Evolutionary conservation across 2,888 invertebrate genomes (phyloP), one percentile per base, ranked within the genome.

Genomic region (Drosophila emarginata): DNA sequence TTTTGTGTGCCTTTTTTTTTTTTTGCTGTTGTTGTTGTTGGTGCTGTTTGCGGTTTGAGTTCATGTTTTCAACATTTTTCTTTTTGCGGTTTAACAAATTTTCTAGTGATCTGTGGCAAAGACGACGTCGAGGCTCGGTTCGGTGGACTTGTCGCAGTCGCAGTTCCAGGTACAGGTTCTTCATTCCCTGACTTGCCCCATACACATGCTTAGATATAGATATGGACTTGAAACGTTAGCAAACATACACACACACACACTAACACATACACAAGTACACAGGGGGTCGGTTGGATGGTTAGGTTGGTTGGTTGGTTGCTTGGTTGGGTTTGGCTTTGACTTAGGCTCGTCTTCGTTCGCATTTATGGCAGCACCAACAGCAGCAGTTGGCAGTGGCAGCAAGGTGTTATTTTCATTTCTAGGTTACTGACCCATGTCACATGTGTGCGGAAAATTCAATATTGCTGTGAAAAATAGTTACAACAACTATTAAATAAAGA

Each of bases 361-460:
- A 80, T 85, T 83, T 85, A 85, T 82, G 85, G 77, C 85, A 82
- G 81, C 73, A 54, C 59, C 15, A 23, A 32, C 32, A 26, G 15
- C 64, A 61, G 32, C 65, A 53, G 57, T 57, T 57, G 36, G 52
- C 36, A 52, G 61, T 70, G 50, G 54, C 59, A 61, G 80, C 79
- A 81, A 81, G 81, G 80, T 87, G 85, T 84, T 84, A 80, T 84
- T 86, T 87, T 87, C 82, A 85, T 82, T 87, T 86, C 82, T 87
- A 75, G 87, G 86, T 87, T 86, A 87, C 87, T 86, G 87, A 86
- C 86, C 86, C 87, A 85, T 82, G 87, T 87, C 87, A 85, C 85
- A 80, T 85, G 87, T 82, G 78, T 86, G 87, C 78, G 82, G 85
- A 86, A 86, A 87, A 87, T 86, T 86, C 85, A 87, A 86, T 86